Base-by-base conservation (phyloP, 92 coral and sea anemone species). In the Muricea muricata region DNA sequence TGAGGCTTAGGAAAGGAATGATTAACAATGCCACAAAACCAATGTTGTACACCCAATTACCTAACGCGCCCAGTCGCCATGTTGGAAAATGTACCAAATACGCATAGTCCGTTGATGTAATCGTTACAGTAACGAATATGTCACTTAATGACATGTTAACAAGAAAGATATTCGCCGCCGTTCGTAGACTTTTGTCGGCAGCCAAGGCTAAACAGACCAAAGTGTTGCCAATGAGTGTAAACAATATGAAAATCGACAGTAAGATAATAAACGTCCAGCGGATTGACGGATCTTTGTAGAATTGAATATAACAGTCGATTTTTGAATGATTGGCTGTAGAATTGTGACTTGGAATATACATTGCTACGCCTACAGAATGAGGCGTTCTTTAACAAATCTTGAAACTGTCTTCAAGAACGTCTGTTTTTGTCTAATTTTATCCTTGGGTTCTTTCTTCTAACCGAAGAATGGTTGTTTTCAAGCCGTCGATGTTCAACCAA, bases 1-100 rank as follows among this genome's bases (percentile, higher is more conserved):
- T 46, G 4, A 73, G 17, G 1, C 60, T 41, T 15, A 46, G 32
- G 24, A 73, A 73, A 10, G 79, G 79, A 20, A 46, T 30, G 14
- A 73, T n/a, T 29, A 73, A 24, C 3, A 73, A 39, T 42, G 79
- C 79, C 14, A 73, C n/a, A 30, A 73, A 73, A 20, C 79, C 79
- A 24, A 73, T 11, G 26, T 73, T 73, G 35, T 73, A 73, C 7
- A 73, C 9, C 79, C 79, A 73, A 31, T 73, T 73, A 3, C 79
- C 79, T 25, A 73, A 23, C 14, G 79, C 7, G 7, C 79, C 79
- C 23, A 73, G 60, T 39, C 28, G 46, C 79, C 79, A 73, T 41
- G 29, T 46, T 30, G 79, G 79, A 41, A 73, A 73, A 30, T n/a
- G 28, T 23, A 73, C 11, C 34, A 73, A 46, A 14, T 73, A 73